phyloP scores from a whole-genome alignment of 2,113 vertebrate genomes.

The Indicator maculatus region DNA sequence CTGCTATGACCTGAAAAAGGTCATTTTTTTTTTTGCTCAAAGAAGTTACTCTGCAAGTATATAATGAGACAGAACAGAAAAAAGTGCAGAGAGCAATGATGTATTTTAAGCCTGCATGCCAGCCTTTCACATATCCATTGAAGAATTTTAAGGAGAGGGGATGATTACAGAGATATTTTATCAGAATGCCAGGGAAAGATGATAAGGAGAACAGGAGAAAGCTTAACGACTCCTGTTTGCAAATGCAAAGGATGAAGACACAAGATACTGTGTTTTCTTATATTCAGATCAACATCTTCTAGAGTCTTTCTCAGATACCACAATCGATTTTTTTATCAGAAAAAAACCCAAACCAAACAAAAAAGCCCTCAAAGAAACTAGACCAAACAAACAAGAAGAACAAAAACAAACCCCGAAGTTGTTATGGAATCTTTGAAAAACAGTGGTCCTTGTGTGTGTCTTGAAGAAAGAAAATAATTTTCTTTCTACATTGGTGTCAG shows the following conservation, averaged over 20 bases:
- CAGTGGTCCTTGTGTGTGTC: fast-evolving
- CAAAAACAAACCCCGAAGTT: background rate
- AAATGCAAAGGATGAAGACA: background rate
- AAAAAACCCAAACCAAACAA: background rate
- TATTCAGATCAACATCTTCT: background rate
- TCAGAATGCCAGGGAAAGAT: background rate
- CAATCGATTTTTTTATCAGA: background rate
- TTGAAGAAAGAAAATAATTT: background rate
- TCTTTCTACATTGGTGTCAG: background rate
- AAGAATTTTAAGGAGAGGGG: background rate
- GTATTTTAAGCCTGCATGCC: background rate
- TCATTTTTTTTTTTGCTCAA: background rate
- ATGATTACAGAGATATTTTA: background rate
- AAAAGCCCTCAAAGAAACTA: background rate
- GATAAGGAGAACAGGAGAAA: background rate
- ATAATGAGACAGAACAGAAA: background rate
- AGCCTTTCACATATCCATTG: background rate
- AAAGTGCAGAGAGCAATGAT: background rate
- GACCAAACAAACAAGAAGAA: too few relatives aligned
- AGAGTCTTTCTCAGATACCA: background rate
- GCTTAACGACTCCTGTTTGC: background rate
- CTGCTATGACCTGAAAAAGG: background rate
- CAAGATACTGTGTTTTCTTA: background rate
- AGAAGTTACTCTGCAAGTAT: background rate
- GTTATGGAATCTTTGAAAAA: background rate